phyloP scores from a whole-genome alignment of 1,140 invertebrate species.

The Phocides pigmalion region DNA sequence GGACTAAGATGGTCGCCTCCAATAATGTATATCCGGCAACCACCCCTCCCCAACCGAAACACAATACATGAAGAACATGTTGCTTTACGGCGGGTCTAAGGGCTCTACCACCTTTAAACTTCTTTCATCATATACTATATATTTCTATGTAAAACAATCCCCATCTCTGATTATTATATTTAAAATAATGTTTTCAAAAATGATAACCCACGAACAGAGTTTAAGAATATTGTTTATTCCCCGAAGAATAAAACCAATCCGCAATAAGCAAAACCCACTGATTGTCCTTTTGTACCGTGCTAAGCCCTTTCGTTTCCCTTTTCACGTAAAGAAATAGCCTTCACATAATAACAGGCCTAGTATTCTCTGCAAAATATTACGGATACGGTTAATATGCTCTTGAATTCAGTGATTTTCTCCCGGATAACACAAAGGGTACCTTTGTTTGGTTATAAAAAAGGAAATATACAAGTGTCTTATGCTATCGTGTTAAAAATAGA shows the following conservation, averaged over 20 bases:
- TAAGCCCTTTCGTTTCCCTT: conserved; percentile 6
- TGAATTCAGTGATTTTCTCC: not conserved
- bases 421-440: not conserved
- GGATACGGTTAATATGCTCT: not conserved
- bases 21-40: too few relatives aligned
- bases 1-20: too few relatives aligned
- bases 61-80: too few relatives aligned
- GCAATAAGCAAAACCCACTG: not conserved
- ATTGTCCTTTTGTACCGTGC: conserved; percentile 5
- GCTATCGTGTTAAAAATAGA: too few relatives aligned
- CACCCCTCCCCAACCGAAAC: too few relatives aligned
- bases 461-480: too few relatives aligned
- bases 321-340: conserved; percentile 24
- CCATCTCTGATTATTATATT: too few relatives aligned
- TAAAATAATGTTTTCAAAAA: not conserved
- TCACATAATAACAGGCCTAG: conserved; percentile 1
- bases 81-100: too few relatives aligned
- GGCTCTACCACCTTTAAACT: too few relatives aligned
- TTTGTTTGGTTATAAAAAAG: not conserved
- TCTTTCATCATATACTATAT: too few relatives aligned
- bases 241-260: not conserved
- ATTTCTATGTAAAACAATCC: too few relatives aligned
- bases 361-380: not conserved
- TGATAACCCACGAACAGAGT: not conserved
- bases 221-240: not conserved